Base-by-base conservation (phyloP, 2,797 vertebrate genomes). In the Diceros bicornis region DNA sequence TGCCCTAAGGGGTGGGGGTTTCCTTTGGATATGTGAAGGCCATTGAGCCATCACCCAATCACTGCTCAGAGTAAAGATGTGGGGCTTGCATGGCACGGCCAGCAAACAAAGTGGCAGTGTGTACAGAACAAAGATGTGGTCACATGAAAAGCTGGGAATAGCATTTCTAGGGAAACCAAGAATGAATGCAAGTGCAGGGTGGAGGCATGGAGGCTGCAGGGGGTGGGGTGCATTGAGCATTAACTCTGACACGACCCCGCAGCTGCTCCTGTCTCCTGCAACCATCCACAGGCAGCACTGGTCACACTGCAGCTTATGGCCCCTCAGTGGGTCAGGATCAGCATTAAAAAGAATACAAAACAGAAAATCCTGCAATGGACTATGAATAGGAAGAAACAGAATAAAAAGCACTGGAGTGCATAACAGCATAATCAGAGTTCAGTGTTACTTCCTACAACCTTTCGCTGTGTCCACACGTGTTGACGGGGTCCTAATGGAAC, bases 81-180 rank as follows among this genome's bases (percentile, higher is more conserved):
- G 94, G 97, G 97, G 98, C 97, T 97, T 98, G 96, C 79, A 52
- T 91, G 97, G 97, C 81, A 97, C 98, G 97, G 97, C 94, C 98
- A 89, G 97, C 93, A 96, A 98, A 99, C 99, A 99, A 99, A 99
- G 98, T 97, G 55, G 98, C 97, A 98, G 98, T 99, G 99, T 99
- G 98, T 97, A 95, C 94, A 94, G 97, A 98, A 99, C 99, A 99
- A 99, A 99, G 98, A 97, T 84, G 93, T 47, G 93, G 98, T 99
- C 99, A 99, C 98, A 99, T 98, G 99, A 98, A 98, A 98, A 98
- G 97, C 97, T 95, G 97, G 98, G 98, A 98, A 96, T 92, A 97
- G 96, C 98, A 98, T 97, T 97, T 98, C 98, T 98, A 97, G 98
- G 98, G 98, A 98, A 98, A 98, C 97, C 97, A 97, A 98, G 98